A percentile compares a stretch with the other conserved stretches of the same genome.
Conservation (phyloP, 2,888 invertebrate species). For the Watsonalla binaria region DNA sequence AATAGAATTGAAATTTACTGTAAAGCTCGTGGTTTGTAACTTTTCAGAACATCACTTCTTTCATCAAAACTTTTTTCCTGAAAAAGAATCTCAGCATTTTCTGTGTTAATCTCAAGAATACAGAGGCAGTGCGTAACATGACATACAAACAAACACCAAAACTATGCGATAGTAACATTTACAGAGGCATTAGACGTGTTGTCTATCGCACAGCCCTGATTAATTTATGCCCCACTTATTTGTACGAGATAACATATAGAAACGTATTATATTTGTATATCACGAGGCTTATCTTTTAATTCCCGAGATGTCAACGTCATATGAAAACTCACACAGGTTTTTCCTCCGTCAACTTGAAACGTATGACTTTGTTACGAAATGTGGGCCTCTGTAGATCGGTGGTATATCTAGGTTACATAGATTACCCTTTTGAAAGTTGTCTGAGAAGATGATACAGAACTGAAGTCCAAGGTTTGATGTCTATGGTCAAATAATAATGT, state of each 20-base stretch:
- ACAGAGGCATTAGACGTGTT: constrained; percentile 62
- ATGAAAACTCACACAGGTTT: constrained; percentile 38
- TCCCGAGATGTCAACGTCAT: constrained; percentile 65
- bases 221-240: constrained; percentile 72
- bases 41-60: not conserved
- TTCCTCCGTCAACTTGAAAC: constrained; percentile 21
- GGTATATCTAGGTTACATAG: not conserved
- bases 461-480: too few species aligned
- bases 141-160: constrained; percentile 53
- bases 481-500: too few species aligned
- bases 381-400: not conserved
- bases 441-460: not conserved
- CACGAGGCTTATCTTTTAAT: constrained; percentile 75
- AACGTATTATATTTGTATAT: constrained; percentile 67
- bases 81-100: constrained; percentile 12
- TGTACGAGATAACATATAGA: constrained; percentile 65
- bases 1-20: too few species aligned
- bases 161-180: constrained; percentile 65
- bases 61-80: not conserved
- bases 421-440: not conserved
- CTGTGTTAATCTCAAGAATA: constrained; percentile 31
- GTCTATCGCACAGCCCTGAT: constrained; percentile 67
- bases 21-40: too few species aligned
- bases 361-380: constrained; percentile 1
- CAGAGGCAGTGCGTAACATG: constrained; percentile 52